Conservation (phyloP, 1,140 invertebrate species). For the Oscheius sp. region DNA sequence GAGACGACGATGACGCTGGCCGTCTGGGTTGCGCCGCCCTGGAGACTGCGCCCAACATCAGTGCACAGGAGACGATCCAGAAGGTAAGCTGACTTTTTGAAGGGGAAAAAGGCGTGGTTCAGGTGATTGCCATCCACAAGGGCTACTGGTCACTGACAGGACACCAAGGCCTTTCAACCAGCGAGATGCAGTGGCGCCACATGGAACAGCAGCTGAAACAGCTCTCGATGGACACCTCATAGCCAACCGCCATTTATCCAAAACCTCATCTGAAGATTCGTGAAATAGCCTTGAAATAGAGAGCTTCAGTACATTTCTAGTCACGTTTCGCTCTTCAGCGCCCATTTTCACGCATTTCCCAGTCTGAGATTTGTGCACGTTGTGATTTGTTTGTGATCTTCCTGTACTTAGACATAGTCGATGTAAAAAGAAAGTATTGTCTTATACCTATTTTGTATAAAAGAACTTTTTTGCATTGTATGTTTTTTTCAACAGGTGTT, state of each 20-base stretch:
- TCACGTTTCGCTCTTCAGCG: too few relatives aligned
- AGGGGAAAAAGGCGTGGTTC: not conserved
- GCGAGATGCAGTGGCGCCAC: conserved; percentile 51
- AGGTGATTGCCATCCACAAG: conserved; percentile 58
- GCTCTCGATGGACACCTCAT: not conserved
- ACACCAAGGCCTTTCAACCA: conserved; percentile 49
- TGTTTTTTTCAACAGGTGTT: too few relatives aligned
- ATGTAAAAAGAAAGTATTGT: too few relatives aligned
- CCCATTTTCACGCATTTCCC: too few relatives aligned
- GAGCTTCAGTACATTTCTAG: not conserved
- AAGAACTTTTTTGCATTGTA: too few relatives aligned
- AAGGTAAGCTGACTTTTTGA: too few relatives aligned
- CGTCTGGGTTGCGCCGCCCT: conserved; percentile 44
- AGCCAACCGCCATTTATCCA: not conserved
- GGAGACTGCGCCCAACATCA: conserved; percentile 49
- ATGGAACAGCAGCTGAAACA: not conserved
- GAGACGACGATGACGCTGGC: conserved; percentile 43
- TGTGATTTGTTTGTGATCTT: conserved; percentile 10
- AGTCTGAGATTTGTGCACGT: too few relatives aligned
- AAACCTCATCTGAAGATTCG: not conserved
- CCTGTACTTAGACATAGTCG: not conserved
- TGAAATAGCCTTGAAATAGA: not conserved
- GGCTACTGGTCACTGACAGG: conserved; percentile 57
- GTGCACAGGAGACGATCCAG: conserved; percentile 59
- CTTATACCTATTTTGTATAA: too few relatives aligned